phyloP scores from a whole-genome alignment of 2,888 invertebrate genomes.

The Aphodius sticticus region DNA sequence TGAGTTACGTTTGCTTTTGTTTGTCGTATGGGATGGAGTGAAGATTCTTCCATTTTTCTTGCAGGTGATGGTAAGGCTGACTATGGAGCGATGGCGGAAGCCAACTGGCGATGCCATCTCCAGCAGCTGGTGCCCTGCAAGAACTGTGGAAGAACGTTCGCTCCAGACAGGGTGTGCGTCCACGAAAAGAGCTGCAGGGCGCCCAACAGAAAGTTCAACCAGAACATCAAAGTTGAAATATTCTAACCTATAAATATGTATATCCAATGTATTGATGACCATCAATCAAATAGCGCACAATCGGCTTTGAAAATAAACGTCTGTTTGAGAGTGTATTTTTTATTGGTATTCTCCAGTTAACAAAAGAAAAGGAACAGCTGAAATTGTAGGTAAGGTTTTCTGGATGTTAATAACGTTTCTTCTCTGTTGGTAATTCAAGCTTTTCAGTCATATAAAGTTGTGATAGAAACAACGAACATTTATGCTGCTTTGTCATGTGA shows the following conservation, averaged over 20 bases:
- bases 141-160: conserved; percentile 70
- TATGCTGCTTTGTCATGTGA: too few species aligned
- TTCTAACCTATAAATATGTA: background rate
- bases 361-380: too few species aligned
- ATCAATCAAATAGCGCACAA: background rate
- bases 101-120: conserved; percentile 67
- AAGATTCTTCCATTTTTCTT: conserved; percentile 41
- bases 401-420: too few species aligned
- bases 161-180: conserved; percentile 69
- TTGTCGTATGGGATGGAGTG: background rate
- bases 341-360: too few species aligned
- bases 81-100: conserved; percentile 58
- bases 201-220: conserved; percentile 19
- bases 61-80: conserved; percentile 57
- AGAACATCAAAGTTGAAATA: conserved; percentile 32
- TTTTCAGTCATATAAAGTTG: too few species aligned
- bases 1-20: too few species aligned
- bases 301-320: too few species aligned
- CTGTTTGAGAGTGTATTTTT: too few species aligned
- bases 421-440: too few species aligned
- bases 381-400: too few species aligned
- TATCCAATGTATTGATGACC: too few species aligned
- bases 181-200: conserved; percentile 69
- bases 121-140: conserved; percentile 68
- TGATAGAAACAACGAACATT: too few species aligned